Evolutionary conservation across 1,140 invertebrate species (phyloP).

Genomic region (Penaeus vannamei): DNA sequence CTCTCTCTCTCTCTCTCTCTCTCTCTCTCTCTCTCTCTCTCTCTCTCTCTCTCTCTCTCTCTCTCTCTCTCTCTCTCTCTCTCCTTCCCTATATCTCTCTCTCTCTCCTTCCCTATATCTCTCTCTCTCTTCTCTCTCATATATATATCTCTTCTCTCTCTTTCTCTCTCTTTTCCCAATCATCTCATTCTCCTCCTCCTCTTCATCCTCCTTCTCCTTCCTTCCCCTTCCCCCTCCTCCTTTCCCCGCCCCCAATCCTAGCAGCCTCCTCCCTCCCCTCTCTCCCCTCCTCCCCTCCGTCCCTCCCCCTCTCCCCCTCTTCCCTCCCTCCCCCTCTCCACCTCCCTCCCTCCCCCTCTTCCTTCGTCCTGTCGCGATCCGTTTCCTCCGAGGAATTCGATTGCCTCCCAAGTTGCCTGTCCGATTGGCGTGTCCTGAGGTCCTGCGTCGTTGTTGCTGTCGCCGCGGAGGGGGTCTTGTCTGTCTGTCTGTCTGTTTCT

Average conservation of each 20-base stretch:
- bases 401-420: no score
- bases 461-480: no score
- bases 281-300: background rate
- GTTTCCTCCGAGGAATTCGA: no score
- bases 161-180: background rate
- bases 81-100: background rate
- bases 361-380: no score
- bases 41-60: background rate
- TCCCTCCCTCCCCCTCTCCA: background rate
- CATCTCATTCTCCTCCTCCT: background rate
- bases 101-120: background rate
- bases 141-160: background rate
- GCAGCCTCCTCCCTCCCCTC: background rate
- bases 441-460: no score
- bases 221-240: background rate
- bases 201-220: background rate
- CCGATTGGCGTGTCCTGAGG: no score
- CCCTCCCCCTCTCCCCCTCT: background rate
- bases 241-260: no score
- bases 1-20: background rate
- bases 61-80: background rate
- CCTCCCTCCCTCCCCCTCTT: no score
- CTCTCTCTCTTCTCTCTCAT: background rate
- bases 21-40: background rate
- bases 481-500: no score